Evolutionary conservation across 1,140 invertebrate species (phyloP).

Genomic region (Drosophila ohnishii): DNA sequence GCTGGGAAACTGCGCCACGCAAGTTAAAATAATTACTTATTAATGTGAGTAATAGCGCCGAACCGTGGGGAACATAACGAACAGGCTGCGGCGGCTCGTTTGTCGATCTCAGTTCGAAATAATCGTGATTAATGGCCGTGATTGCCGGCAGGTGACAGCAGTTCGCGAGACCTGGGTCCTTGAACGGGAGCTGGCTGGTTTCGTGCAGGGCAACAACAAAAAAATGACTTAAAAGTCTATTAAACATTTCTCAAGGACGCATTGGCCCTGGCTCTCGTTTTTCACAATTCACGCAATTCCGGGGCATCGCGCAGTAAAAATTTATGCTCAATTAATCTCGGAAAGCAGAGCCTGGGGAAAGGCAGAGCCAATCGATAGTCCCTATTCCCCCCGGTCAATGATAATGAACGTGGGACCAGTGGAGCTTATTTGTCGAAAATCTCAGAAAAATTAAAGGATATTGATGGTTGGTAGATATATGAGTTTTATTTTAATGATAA

Average conservation of each 20-base stretch:
- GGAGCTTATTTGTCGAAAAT: conserved; percentile 14
- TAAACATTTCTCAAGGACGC: conserved; percentile 51
- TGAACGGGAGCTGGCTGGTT: not conserved
- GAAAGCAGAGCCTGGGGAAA: conserved; percentile 23
- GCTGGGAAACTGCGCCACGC: conserved; percentile 13
- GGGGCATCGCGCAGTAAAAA: conserved; percentile 47
- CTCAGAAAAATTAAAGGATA: conserved; percentile 4
- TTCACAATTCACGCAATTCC: conserved; percentile 45
- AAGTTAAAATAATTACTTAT: conserved; percentile 41
- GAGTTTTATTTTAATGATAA: not conserved
- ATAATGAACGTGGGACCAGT: conserved; percentile 29
- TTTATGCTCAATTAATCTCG: conserved; percentile 64
- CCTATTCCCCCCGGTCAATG: conserved; percentile 26
- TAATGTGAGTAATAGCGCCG: conserved; percentile 43
- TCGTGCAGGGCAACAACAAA: conserved; percentile 1
- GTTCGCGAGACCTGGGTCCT: conserved; percentile 13
- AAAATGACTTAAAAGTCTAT: conserved; percentile 60
- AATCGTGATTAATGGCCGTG: conserved; percentile 51
- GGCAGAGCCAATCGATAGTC: conserved; percentile 29
- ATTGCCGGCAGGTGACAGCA: conserved; percentile 54
- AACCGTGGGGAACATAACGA: conserved; percentile 15
- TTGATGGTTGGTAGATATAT: not conserved
- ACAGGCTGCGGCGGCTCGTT: conserved; percentile 30
- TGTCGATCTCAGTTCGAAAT: conserved; percentile 47
- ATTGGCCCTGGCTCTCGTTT: conserved; percentile 8